A percentile compares a stretch with the other conserved stretches of the same genome.
Evolutionary conservation across 2,888 invertebrate species (phyloP).

Genomic region (Cephus spinipes): DNA sequence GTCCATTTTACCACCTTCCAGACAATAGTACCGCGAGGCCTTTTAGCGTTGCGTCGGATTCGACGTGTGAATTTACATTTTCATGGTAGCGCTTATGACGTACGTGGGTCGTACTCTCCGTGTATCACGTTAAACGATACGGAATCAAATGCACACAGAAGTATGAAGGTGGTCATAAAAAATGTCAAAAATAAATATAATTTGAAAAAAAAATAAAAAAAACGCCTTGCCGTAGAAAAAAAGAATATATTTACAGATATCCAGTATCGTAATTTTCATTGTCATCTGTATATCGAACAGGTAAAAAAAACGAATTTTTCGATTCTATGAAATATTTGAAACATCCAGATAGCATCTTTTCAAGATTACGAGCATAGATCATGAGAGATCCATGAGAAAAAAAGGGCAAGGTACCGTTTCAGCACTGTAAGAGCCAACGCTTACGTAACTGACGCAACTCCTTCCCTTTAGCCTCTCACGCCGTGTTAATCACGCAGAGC

Average conservation of each 20-base stretch:
- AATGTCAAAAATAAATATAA: neutral
- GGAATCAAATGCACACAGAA: neutral
- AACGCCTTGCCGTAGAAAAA: no score
- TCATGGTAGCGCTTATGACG: neutral
- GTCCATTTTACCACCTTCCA: slow-evolving; percentile 32
- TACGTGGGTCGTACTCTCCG: neutral
- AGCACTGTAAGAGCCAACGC: neutral
- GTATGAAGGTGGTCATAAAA: no score
- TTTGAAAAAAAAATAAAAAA: neutral
- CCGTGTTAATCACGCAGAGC: neutral
- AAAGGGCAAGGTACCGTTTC: neutral
- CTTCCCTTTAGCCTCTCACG: neutral
- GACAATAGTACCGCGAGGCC: neutral
- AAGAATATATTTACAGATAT: neutral
- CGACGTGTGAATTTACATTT: neutral
- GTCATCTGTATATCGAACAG: no score
- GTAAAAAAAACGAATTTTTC: no score
- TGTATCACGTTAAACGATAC: neutral
- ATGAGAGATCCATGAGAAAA: neutral
- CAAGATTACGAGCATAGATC: neutral
- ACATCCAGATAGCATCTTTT: neutral
- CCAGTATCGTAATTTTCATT: neutral
- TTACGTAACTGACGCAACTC: neutral
- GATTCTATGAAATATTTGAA: neutral
- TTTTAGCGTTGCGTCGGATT: neutral